Evolutionary conservation across 64 coral and sea anemone species (phyloP), one percentile per base, ranked within the genome.

Genomic region (Astreopora myriophthalma): DNA sequence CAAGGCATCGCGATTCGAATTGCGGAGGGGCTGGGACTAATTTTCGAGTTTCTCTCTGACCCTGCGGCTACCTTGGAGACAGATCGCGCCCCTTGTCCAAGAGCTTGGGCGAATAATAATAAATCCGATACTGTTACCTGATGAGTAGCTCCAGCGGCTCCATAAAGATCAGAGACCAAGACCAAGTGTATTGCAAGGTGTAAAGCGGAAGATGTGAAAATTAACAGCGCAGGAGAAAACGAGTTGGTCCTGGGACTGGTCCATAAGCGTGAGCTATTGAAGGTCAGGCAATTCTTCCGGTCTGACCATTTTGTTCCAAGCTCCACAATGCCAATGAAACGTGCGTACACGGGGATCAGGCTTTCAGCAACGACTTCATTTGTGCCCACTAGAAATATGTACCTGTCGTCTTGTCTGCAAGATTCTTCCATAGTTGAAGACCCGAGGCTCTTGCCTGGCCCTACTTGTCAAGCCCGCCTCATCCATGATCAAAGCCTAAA

Each of bases 41-140:
- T n/a, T n/a, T n/a, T n/a, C n/a, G n/a, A n/a, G n/a, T n/a, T n/a
- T n/a, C n/a, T n/a, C n/a, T n/a, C n/a, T n/a, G n/a, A n/a, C n/a
- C n/a, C n/a, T n/a, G n/a, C n/a, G n/a, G n/a, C n/a, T n/a, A n/a
- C n/a, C n/a, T n/a, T n/a, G n/a, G n/a, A n/a, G n/a, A n/a, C n/a
- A n/a, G n/a, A n/a, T n/a, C n/a, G n/a, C n/a, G n/a, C n/a, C n/a
- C n/a, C n/a, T n/a, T n/a, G n/a, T n/a, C n/a, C n/a, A n/a, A n/a
- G n/a, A n/a, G n/a, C n/a, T n/a, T n/a, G n/a, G n/a, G n/a, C n/a
- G n/a, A n/a, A n/a, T n/a, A n/a, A n/a, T n/a, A n/a, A n/a, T n/a
- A n/a, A n/a, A n/a, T n/a, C n/a, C n/a, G 34, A 30, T 83, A 37
- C 32, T 83, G 79, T 24, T 83, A 83, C 24, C 29, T 83, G 1